These are phyloP conservation scores for Cephus cinctus DNA, from an alignment of 1,140 invertebrate genomes.

Conservation along the genomic window DNA sequence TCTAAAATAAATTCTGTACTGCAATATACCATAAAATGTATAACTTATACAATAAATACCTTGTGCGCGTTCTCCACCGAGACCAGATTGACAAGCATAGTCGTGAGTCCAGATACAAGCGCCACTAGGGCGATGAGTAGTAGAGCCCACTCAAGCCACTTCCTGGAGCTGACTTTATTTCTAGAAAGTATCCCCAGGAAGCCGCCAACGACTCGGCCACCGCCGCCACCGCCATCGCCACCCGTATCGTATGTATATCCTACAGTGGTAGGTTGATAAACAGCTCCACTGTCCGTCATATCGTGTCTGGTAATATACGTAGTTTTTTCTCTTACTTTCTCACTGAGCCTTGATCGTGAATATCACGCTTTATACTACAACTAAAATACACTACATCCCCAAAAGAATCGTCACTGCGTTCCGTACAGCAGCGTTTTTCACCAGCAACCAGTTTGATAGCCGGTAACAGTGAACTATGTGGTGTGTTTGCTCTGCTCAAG, in stretches of 20 bases:
- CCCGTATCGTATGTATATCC: conserved; percentile 50
- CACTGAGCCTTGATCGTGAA: too few species aligned
- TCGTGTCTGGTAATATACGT: too few species aligned
- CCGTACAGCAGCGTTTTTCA: too few species aligned
- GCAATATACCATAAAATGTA: not conserved
- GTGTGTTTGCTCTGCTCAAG: too few species aligned
- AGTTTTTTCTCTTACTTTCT: too few species aligned
- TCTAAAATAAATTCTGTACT: not conserved
- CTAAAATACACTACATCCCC: too few species aligned
- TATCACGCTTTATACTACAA: too few species aligned
- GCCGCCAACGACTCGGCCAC: conserved; percentile 38
- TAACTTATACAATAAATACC: conserved; percentile 15
- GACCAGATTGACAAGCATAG: conserved; percentile 44
- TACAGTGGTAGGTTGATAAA: conserved; percentile 53
- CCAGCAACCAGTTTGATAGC: too few species aligned
- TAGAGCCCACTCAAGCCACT: conserved; percentile 50
- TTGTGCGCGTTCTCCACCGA: conserved; percentile 14
- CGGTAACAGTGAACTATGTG: too few species aligned
- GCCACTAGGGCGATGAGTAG: conserved; percentile 45
- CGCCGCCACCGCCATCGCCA: conserved; percentile 34
- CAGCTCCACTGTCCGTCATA: conserved; percentile 51
- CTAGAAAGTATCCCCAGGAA: conserved; percentile 50
- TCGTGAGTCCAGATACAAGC: conserved; percentile 44
- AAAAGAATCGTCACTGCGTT: too few species aligned
- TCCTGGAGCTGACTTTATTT: conserved; percentile 49